Percentiles rank a stretch among this genome's conserved stretches.
These are phyloP conservation scores for Odontophorus gujanensis DNA, from an alignment of 2,113 vertebrate species.

Conservation along the genomic window DNA sequence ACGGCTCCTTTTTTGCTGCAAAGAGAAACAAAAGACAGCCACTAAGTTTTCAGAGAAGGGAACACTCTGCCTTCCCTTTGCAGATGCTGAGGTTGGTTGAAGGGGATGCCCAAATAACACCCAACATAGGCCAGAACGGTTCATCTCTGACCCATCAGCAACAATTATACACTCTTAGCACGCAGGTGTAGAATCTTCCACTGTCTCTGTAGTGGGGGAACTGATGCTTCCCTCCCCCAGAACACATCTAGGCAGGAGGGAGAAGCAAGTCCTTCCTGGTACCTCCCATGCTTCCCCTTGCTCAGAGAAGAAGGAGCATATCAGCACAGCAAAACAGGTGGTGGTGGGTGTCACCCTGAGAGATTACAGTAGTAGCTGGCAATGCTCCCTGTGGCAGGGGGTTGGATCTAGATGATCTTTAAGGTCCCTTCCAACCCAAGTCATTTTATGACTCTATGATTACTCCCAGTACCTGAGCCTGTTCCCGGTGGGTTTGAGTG, in stretches of 20 bases:
- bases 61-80: background rate
- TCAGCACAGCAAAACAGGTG: background rate
- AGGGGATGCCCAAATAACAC: background rate
- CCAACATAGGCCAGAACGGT: background rate
- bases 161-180: background rate
- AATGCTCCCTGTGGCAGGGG: too few species aligned
- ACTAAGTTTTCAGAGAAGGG: background rate
- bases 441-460: background rate
- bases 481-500: conserved; percentile 77
- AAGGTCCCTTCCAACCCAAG: too few species aligned
- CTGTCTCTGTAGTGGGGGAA: background rate
- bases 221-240: background rate
- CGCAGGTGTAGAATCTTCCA: background rate
- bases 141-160: background rate
- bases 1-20: conserved; percentile 63
- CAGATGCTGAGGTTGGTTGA: background rate
- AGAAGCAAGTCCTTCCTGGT: background rate
- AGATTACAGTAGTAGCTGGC: background rate
- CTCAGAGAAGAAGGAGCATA: background rate
- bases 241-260: background rate
- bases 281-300: background rate
- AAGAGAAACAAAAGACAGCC: background rate
- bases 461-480: conserved; percentile 76
- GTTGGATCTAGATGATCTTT: too few species aligned
- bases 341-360: background rate